These are phyloP conservation scores for Amazonetta brasiliensis DNA, from an alignment of 2,797 vertebrate genomes.

Conservation along the genomic window DNA sequence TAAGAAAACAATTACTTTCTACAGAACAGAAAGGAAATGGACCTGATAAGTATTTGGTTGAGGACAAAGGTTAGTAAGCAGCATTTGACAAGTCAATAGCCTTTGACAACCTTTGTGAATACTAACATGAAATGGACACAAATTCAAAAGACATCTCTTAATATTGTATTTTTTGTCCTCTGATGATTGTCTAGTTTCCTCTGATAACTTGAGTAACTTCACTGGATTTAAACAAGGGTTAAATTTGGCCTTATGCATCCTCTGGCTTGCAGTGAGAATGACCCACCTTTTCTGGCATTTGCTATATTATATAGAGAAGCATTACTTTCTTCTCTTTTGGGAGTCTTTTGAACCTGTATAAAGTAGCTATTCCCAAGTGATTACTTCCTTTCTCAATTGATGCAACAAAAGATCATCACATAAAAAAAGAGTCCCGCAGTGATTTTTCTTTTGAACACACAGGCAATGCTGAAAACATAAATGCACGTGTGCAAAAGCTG, in stretches of 20 bases:
- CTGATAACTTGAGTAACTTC: neutral
- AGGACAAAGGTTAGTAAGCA: neutral
- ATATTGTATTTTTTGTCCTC: neutral
- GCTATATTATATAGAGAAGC: conserved; percentile 60
- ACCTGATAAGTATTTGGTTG: neutral
- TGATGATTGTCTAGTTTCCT: neutral
- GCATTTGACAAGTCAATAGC: neutral
- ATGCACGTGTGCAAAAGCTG: conserved; percentile 72
- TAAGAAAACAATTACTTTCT: neutral
- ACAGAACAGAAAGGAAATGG: neutral
- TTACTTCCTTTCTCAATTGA: conserved; percentile 79
- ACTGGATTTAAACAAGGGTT: conserved; percentile 23
- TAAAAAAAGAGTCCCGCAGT: conserved; percentile 32
- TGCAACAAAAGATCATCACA: conserved; percentile 75
- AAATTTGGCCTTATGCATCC: conserved; percentile 8
- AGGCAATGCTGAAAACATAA: conserved; percentile 72
- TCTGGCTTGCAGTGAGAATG: conserved; percentile 58
- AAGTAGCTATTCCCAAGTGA: conserved; percentile 80
- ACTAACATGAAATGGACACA: neutral
- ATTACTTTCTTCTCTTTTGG: conserved; percentile 75
- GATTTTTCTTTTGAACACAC: conserved; percentile 71
- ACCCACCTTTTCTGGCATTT: conserved; percentile 79
- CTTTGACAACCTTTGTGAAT: neutral
- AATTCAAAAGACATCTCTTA: neutral
- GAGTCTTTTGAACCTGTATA: conserved; percentile 72